A percentile compares a stretch with the other conserved stretches of the same genome.
Evolutionary conservation across 2,113 vertebrate species (phyloP).

Genomic region (Xiphias gladius): DNA sequence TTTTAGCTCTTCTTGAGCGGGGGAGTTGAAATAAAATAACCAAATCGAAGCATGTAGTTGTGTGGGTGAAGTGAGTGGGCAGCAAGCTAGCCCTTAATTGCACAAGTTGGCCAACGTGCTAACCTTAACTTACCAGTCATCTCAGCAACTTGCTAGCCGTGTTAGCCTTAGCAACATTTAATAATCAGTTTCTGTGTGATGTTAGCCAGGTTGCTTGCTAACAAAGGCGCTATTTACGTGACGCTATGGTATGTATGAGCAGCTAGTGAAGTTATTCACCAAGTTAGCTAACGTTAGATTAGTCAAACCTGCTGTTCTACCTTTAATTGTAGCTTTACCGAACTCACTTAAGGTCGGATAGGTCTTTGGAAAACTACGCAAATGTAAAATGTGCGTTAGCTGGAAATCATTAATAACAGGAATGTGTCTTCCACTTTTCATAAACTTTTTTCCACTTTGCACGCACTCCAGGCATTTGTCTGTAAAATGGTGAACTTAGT

Average conservation of each 20-base stretch:
- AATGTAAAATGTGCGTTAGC: not conserved
- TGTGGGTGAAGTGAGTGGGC: not conserved
- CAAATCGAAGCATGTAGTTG: not conserved
- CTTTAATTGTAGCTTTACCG: not conserved
- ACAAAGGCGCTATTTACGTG: conserved; percentile 33
- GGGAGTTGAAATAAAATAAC: not conserved
- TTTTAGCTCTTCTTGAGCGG: not conserved
- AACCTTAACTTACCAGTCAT: conserved; percentile 47
- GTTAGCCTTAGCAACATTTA: conserved; percentile 68
- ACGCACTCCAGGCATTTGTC: not conserved
- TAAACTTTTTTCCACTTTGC: conserved; percentile 43
- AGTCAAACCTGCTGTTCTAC: not conserved
- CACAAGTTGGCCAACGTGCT: conserved; percentile 30
- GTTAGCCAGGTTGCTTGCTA: conserved; percentile 63
- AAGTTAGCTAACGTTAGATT: conserved; percentile 23
- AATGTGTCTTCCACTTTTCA: conserved; percentile 30
- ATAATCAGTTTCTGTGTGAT: conserved; percentile 8
- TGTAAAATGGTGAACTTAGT: conserved; percentile 5
- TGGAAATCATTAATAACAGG: conserved; percentile 26
- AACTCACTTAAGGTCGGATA: not conserved
- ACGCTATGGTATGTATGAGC: not conserved
- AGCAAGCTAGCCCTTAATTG: not conserved
- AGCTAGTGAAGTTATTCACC: conserved; percentile 21
- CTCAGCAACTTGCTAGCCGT: conserved; percentile 57
- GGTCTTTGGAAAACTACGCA: not conserved